Evolutionary conservation across 2,797 vertebrate species (phyloP), one percentile per base, ranked within the genome.

Genomic region (Neomorphus geoffroyi): DNA sequence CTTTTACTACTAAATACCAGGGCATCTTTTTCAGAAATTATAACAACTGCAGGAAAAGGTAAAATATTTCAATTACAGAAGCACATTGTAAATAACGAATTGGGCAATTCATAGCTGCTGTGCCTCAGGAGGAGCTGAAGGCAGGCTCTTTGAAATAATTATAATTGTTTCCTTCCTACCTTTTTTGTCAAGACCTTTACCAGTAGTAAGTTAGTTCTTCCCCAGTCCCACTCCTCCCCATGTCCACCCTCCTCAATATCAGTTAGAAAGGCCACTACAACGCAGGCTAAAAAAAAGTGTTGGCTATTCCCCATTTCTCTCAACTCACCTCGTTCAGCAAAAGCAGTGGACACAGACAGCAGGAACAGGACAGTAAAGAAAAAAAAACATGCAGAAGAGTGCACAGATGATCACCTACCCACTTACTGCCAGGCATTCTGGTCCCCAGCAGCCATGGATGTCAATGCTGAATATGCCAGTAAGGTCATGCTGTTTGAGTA

Each of bases 11-110:
- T 92, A 92, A 95, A 94, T 73, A 90, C 27, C n/a, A 61, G 5
- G 17, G 56, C 64, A 93, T 60, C 74, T 51, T 78, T 93, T 94
- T 94, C 81, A 95, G 70, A 82, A 96, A 96, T 96, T 88, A 17
- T 46, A 96, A 87, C 72, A 97, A 94, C 79, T 88, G 74, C 50
- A 94, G 69, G 48, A 90, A 96, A 72, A 84, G n/a, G 21, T 81
- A 66, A 93, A 94, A 81, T 60, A 86, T 75, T 93, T 92, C 84
- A 72, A 94, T 86, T 91, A 94, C 51, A 86, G 90, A 95, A 93
- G 43, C 27, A 71, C 15, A 5, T 6, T 79, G 41, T 65, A 92
- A 88, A 85, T 56, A 91, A 85, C 69, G 37, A 88, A 88, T 46
- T 11, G 18, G 12, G 23, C 15, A 53, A 57, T n/a, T 70, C 8